These are phyloP conservation scores for Pogonognathellus flavescens DNA, from an alignment of 1,140 invertebrate species.

Conservation along the genomic window DNA sequence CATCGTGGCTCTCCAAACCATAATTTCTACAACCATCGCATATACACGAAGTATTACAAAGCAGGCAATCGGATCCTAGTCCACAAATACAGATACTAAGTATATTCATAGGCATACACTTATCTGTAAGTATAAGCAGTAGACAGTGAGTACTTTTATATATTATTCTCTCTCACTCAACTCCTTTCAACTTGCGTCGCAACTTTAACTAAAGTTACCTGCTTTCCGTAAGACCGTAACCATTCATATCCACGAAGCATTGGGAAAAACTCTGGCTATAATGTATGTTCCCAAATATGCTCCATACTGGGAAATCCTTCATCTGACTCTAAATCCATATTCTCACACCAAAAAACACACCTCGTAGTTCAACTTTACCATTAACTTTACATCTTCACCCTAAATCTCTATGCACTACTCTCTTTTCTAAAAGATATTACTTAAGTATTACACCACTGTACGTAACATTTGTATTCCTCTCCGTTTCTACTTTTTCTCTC, in stretches of 20 bases:
- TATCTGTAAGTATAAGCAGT: too few relatives aligned
- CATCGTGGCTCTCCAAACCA: background rate
- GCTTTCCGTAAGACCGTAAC: background rate
- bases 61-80: background rate
- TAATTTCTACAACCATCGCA: slow-evolving; percentile 3
- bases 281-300: background rate
- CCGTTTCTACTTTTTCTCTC: too few relatives aligned
- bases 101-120: background rate
- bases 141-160: slow-evolving; percentile 7
- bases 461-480: background rate
- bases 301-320: slow-evolving; percentile 4
- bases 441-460: background rate
- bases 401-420: background rate
- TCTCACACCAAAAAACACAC: background rate
- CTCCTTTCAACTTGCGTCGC: background rate
- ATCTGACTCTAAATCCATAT: slow-evolving; percentile 3
- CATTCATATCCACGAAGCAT: background rate
- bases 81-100: background rate
- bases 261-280: background rate
- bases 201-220: slow-evolving; percentile 8
- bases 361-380: background rate
- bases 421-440: background rate
- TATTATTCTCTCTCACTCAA: background rate
- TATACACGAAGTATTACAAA: background rate
- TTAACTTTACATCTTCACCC: background rate